Conservation (phyloP, 2,113 vertebrate species). For the Solenodon paradoxus region DNA sequence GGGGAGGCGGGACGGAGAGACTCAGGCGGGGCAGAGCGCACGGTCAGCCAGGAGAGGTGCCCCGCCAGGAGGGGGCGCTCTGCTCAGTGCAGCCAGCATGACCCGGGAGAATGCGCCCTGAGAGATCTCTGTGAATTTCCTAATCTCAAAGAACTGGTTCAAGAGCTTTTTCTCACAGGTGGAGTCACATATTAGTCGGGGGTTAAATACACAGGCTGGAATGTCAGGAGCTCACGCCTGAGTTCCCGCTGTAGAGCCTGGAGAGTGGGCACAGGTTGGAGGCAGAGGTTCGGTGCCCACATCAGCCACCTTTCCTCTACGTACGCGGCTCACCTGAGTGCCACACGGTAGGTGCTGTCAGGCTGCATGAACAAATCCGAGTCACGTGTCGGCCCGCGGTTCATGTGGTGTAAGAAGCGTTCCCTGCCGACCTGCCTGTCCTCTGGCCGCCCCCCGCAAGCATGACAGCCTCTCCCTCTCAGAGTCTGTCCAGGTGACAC, state of each 20-base stretch:
- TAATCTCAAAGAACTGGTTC: not conserved
- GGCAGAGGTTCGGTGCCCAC: accelerated
- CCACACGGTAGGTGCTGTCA: not conserved
- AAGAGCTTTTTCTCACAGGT: no score
- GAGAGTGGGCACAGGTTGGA: no score
- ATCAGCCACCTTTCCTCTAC: not conserved
- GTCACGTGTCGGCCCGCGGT: no score
- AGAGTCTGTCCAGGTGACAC: not conserved
- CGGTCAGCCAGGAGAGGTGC: not conserved
- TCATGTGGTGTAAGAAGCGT: not conserved
- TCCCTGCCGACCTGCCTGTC: not conserved
- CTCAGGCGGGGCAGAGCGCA: accelerated
- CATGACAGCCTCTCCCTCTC: no score
- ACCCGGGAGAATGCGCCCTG: accelerated
- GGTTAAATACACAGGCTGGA: accelerated
- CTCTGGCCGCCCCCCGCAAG: no score
- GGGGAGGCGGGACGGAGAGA: not conserved
- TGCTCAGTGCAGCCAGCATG: accelerated
- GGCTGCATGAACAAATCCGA: accelerated
- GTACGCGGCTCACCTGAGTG: accelerated
- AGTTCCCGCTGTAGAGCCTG: accelerated
- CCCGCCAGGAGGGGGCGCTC: not conserved
- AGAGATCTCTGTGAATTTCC: not conserved
- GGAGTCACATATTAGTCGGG: accelerated
- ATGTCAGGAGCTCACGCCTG: accelerated